phyloP scores from a whole-genome alignment of 2,113 vertebrate species.

The Bostrychus sinensis region DNA sequence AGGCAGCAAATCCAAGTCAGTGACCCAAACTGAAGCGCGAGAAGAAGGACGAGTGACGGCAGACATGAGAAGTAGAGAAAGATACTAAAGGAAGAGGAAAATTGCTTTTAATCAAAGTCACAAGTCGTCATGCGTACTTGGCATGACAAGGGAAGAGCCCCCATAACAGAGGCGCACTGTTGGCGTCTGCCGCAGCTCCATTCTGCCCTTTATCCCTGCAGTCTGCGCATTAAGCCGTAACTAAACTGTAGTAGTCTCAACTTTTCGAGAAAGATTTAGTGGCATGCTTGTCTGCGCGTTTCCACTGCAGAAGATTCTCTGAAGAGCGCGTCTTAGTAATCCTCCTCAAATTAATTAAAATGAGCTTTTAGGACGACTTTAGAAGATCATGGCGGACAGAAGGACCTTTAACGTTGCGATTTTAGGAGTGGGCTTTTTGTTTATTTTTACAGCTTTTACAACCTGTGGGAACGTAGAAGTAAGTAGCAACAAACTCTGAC shows the following conservation, averaged over 20 bases:
- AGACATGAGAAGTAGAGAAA: slow-evolving; percentile 17
- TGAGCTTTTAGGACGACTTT: not conserved
- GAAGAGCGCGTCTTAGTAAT: not conserved
- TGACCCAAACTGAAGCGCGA: slow-evolving; percentile 24
- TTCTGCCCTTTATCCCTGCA: not conserved
- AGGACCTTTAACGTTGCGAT: slow-evolving; percentile 80
- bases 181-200: not conserved
- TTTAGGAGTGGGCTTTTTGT: slow-evolving; percentile 80
- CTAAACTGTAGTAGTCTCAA: slow-evolving; percentile 14
- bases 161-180: slow-evolving; percentile 1
- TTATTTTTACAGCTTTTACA: slow-evolving; percentile 83
- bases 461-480: slow-evolving; percentile 83
- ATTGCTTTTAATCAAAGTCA: slow-evolving; percentile 68
- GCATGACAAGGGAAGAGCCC: slow-evolving; percentile 35
- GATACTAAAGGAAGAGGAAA: slow-evolving; percentile 28
- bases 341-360: not conserved
- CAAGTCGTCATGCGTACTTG: slow-evolving; percentile 69
- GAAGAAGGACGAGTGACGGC: slow-evolving; percentile 2
- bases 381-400: slow-evolving; percentile 73
- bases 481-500: slow-evolving; percentile 38
- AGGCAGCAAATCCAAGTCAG: slow-evolving; percentile 59
- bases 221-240: slow-evolving; percentile 20
- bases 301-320: not conserved
- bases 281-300: not conserved
- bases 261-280: slow-evolving; percentile 11